A percentile compares a stretch with the other conserved stretches of the same genome.
Evolutionary conservation across 2,888 invertebrate genomes (phyloP).

Genomic region (Pomacea canaliculata): DNA sequence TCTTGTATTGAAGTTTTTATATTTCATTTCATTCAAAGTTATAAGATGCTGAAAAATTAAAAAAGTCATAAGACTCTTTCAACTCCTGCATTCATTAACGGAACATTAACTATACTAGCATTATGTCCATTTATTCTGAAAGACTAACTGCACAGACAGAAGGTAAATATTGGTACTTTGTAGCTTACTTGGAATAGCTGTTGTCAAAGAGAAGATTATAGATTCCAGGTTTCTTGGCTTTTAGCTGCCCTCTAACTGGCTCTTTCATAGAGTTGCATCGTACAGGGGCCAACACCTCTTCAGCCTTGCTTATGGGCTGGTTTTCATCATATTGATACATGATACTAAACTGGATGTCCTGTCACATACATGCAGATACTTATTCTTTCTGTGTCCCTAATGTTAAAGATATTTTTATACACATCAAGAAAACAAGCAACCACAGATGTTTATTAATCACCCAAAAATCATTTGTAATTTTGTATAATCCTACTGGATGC

Average conservation of each 20-base stretch:
- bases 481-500: too few species aligned
- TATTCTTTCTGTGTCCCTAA: neutral
- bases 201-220: slow-evolving; percentile 67
- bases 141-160: too few species aligned
- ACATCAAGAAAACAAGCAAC: neutral
- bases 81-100: too few species aligned
- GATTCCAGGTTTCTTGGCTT: slow-evolving; percentile 61
- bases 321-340: slow-evolving; percentile 46
- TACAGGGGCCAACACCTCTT: slow-evolving; percentile 56
- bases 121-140: neutral
- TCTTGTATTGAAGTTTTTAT: too few species aligned
- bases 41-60: too few species aligned
- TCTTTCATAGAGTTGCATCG: slow-evolving; percentile 66
- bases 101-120: neutral
- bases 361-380: slow-evolving; percentile 5
- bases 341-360: slow-evolving; percentile 65
- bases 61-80: too few species aligned
- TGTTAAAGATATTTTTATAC: too few species aligned
- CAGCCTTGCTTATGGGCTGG: slow-evolving; percentile 39
- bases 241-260: slow-evolving; percentile 59
- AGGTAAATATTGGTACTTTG: neutral
- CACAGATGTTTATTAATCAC: neutral
- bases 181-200: slow-evolving; percentile 60
- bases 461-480: too few species aligned
- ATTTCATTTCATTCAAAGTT: too few species aligned